Evolutionary conservation across 2,888 invertebrate species (phyloP), one percentile per base, ranked within the genome.

Genomic region (Leucoptera coffeella): DNA sequence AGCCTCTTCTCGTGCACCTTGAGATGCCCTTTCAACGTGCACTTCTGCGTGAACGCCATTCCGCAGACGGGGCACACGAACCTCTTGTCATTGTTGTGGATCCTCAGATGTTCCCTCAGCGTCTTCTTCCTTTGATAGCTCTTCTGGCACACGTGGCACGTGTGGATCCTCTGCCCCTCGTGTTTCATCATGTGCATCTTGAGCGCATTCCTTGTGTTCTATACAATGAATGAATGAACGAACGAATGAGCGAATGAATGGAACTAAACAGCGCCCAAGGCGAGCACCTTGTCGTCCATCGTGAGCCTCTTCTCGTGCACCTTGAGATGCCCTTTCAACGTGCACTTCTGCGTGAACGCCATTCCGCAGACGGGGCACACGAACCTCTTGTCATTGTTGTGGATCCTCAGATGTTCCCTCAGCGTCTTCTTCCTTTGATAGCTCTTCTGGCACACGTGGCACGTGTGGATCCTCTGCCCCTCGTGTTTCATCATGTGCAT

Each of bases 141-240:
- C 38, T 74, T 75, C 28, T 62, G 48, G 26, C 76, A 76, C 0
- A 73, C 51, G 5, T 48, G 50, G 31, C 76, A 76, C 0, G 54
- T 50, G 14, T 71, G 74, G 13, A 74, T 74, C 10, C 74, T 38
- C 13, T 67, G 65, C 0, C 72, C 73, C 1, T 73, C 72, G 22
- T 76, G 76, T 9, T 69, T 73, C 1, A 73, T 72, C 64, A 73
- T 71, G 30, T 76, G 76, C 54, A 72, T 73, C 30, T 73, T 74
- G 14, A 76, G 38, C 4, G 74, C 71, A 26, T 74, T 73, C 31
- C 65, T 65, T 0, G 72, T 69, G 28, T 73, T n/a, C n/a, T n/a
- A n/a, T n/a, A n/a, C n/a, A n/a, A n/a, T n/a, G n/a, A n/a, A n/a
- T n/a, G n/a, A n/a, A n/a, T n/a, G n/a, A n/a, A n/a, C n/a, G n/a